phyloP scores from a whole-genome alignment of 2,888 invertebrate genomes.

The Drosophila mulleri region DNA sequence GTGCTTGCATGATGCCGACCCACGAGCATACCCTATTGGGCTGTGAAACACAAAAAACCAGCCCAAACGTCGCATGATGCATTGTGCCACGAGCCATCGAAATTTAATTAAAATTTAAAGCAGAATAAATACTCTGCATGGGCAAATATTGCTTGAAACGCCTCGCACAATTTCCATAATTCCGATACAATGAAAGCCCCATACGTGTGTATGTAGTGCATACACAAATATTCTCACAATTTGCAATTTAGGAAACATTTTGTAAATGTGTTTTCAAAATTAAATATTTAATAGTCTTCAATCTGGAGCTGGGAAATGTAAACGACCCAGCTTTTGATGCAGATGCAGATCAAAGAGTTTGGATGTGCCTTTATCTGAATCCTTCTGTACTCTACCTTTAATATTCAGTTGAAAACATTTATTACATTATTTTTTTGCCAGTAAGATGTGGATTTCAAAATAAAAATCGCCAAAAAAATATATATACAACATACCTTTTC shows the following conservation, averaged over 20 bases:
- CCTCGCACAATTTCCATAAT: slow-evolving; percentile 14
- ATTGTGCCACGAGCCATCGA: slow-evolving; percentile 16
- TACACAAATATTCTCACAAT: background rate
- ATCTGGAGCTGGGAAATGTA: too few relatives aligned
- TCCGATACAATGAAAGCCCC: background rate
- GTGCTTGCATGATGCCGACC: slow-evolving; percentile 15
- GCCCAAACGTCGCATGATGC: background rate
- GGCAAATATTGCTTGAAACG: slow-evolving; percentile 15
- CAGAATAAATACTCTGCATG: slow-evolving; percentile 30
- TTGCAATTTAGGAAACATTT: background rate
- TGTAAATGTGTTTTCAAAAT: background rate
- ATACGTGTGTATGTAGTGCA: background rate
- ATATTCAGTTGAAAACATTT: background rate
- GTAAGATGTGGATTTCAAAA: too few relatives aligned
- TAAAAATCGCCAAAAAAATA: too few relatives aligned
- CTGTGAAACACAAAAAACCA: background rate
- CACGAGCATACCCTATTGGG: slow-evolving; percentile 23
- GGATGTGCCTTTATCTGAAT: background rate
- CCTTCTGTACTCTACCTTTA: too few relatives aligned
- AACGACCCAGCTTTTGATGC: too few relatives aligned
- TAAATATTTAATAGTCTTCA: too few relatives aligned
- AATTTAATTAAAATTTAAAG: slow-evolving; percentile 29
- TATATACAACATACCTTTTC: too few relatives aligned
- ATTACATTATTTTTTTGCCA: too few relatives aligned
- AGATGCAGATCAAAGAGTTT: background rate